These are phyloP conservation scores for Ryuthela nishihirai DNA, from an alignment of 2,888 invertebrate species.

Conservation along the genomic window DNA sequence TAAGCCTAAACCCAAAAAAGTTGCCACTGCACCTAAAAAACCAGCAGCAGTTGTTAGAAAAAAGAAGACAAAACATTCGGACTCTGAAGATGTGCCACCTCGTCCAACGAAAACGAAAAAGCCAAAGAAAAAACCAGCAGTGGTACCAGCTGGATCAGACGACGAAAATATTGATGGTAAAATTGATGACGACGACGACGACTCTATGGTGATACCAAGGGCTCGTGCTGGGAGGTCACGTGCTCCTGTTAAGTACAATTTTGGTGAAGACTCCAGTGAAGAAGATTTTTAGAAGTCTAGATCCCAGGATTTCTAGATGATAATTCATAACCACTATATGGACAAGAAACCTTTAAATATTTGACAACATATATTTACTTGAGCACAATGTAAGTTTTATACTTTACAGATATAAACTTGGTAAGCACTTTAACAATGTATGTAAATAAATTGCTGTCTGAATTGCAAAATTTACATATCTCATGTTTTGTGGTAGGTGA, in stretches of 20 bases:
- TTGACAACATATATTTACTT: too few relatives aligned
- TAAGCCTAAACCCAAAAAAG: constrained; percentile 29
- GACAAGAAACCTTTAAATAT: too few relatives aligned
- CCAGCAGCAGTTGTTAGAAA: constrained; percentile 11
- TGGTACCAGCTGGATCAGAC: constrained; percentile 2
- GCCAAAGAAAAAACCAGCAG: constrained; percentile 34
- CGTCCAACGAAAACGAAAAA: constrained; percentile 35
- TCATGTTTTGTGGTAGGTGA: too few relatives aligned
- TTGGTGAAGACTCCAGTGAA: constrained; percentile 48
- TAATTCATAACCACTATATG: too few relatives aligned
- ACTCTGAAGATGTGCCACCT: constrained; percentile 43
- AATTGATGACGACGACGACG: constrained; percentile 19
- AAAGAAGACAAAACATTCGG: constrained; percentile 38
- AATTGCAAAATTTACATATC: too few relatives aligned
- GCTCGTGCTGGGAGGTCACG: constrained; percentile 55
- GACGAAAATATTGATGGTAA: constrained; percentile 6
- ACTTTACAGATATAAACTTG: too few relatives aligned
- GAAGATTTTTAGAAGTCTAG: constrained; percentile 20
- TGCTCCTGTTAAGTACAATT: constrained; percentile 55
- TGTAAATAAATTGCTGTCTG: too few relatives aligned
- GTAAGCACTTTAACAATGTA: too few relatives aligned
- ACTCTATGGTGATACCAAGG: constrained; percentile 43
- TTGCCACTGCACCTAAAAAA: constrained; percentile 14
- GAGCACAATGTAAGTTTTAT: too few relatives aligned
- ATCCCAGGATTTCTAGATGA: too few relatives aligned